Evolutionary conservation across 2,888 invertebrate genomes (phyloP).

Genomic region (Coecobrya sp.): DNA sequence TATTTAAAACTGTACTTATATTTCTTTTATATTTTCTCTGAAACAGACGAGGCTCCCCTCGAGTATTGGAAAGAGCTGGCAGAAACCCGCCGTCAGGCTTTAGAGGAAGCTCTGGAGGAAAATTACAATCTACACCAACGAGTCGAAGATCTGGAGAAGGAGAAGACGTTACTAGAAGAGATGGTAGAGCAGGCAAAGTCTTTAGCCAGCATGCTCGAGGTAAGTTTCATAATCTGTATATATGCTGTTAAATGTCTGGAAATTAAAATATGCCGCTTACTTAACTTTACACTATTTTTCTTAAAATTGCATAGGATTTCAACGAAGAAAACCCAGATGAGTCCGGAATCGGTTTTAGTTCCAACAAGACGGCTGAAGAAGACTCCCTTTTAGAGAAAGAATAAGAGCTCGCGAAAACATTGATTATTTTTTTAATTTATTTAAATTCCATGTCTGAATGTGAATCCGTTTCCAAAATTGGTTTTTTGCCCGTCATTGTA

Average conservation of each 20-base stretch:
- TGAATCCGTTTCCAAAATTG: neutral
- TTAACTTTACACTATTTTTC: neutral
- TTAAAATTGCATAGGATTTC: slow-evolving; percentile 59
- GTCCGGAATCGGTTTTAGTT: slow-evolving; percentile 71
- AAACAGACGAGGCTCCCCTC: slow-evolving; percentile 80
- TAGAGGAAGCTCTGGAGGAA: slow-evolving; percentile 83
- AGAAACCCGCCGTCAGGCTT: slow-evolving; percentile 80
- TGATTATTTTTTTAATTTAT: neutral
- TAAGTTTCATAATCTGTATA: slow-evolving; percentile 54
- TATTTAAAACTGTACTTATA: neutral
- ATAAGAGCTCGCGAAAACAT: neutral
- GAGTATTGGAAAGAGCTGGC: slow-evolving; percentile 84
- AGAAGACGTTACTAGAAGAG: slow-evolving; percentile 83
- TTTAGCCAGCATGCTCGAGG: slow-evolving; percentile 83
- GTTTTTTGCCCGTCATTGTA: neutral
- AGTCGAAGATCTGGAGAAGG: slow-evolving; percentile 82
- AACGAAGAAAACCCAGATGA: slow-evolving; percentile 78
- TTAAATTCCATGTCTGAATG: neutral
- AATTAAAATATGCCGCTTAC: neutral
- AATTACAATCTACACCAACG: slow-evolving; percentile 82
- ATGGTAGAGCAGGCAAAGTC: slow-evolving; percentile 83
- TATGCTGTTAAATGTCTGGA: neutral
- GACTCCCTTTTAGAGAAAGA: slow-evolving; percentile 76
- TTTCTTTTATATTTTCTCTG: slow-evolving; percentile 31
- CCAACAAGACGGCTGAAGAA: slow-evolving; percentile 55